Evolutionary conservation across 2,888 invertebrate genomes (phyloP), one percentile per base, ranked within the genome.

Genomic region (Apoda limacodes): DNA sequence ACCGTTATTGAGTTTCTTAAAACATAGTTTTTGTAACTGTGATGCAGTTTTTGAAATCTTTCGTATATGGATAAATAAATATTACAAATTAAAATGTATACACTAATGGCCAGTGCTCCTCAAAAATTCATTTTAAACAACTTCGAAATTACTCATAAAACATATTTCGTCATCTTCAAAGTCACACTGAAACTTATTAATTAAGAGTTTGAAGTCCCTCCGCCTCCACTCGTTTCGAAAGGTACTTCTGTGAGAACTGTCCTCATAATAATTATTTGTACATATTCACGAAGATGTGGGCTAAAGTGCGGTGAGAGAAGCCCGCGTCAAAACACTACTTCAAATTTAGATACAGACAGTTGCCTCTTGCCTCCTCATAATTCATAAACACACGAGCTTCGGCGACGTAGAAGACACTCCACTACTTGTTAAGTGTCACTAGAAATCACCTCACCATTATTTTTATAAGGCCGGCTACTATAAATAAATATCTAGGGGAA

Each of bases 391-490:
- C 49, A 51, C 49, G 48, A 45, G 53, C 53, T 46, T 44, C 43
- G 38, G 43, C 52, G 53, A 43, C 53, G 50, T 57, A 48, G 54
- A 53, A 57, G 56, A 60, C 65, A 66, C 71, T 71, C 62, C 60
- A 60, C 54, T 52, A 52, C 49, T 57, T 60, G 63, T 67, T 52
- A 57, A 66, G 66, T 62, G 63, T 59, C 65, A 52, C 47, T 53
- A 48, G 52, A 55, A 49, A 48, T 55, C 55, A 60, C 58, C 58
- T 65, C 51, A 40, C 50, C 52, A 57, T 55, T 65, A 63, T 66
- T 72, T 68, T 68, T 63, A 60, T 52, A 50, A 50, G 50, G 45
- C 42, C 42, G n/a, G n/a, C 42, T 35, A 39, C 42, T 43, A 48
- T 44, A 50, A 48, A 50, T 48, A 43, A 39, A 34, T 17, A 6